phyloP scores from a whole-genome alignment of 2,113 vertebrate species.

The Hydrochoerus hydrochaeris region DNA sequence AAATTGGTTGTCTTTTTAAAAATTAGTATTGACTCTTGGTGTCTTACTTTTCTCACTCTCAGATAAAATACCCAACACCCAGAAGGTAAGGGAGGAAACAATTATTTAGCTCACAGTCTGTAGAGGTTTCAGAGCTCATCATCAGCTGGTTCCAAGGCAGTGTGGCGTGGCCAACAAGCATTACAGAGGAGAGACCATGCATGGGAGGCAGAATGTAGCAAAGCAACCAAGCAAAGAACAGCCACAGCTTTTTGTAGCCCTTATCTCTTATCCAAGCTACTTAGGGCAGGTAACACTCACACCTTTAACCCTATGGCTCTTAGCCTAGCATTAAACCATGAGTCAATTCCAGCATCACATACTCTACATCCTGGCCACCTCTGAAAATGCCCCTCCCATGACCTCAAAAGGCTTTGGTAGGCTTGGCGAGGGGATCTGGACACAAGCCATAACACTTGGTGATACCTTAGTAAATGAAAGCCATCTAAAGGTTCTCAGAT shows the following conservation, averaged over 20 bases:
- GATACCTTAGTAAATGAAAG: not conserved
- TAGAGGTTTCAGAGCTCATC: not conserved
- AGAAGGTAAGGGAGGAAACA: not conserved
- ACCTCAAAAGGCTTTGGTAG: not conserved
- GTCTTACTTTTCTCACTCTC: not conserved
- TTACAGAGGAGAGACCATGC: not conserved
- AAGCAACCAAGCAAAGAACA: not conserved
- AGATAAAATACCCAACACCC: not conserved
- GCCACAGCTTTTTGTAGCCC: not conserved
- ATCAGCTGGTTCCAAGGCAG: not conserved
- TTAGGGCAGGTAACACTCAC: not conserved
- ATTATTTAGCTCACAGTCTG: not conserved
- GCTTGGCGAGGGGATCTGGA: not conserved
- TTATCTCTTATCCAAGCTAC: not conserved
- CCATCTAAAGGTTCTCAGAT: not conserved
- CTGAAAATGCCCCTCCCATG: not conserved
- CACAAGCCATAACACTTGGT: not conserved
- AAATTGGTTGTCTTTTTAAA: not conserved
- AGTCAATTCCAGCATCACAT: not conserved
- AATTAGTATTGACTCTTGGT: not conserved
- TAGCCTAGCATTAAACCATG: not conserved
- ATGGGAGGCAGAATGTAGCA: not conserved
- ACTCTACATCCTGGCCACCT: not conserved
- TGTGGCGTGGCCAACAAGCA: not conserved
- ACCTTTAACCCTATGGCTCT: not conserved